phyloP scores from a whole-genome alignment of 2,113 vertebrate genomes.

The Antechinus stuartii region DNA sequence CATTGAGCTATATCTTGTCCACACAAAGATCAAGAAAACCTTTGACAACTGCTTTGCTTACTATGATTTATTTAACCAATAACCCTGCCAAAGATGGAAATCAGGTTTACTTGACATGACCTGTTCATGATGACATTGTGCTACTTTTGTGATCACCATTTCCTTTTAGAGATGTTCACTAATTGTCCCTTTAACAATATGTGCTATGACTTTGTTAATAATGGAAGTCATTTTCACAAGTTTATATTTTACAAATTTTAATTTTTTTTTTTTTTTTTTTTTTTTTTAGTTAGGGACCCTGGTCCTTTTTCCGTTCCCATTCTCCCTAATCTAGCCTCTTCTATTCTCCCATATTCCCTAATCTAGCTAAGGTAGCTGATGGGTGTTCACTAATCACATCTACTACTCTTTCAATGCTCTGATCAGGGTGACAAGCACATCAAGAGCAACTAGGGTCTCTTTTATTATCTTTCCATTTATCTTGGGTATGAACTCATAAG shows the following conservation, averaged over 20 bases:
- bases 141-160: background rate
- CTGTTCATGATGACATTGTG: background rate
- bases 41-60: background rate
- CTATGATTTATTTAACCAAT: background rate
- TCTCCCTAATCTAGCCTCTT: background rate
- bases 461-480: background rate
- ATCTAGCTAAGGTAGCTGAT: background rate
- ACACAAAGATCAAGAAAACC: background rate
- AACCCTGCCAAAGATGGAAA: background rate
- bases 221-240: background rate
- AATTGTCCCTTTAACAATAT: background rate
- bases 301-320: background rate
- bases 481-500: background rate
- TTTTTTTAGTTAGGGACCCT: background rate
- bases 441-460: background rate
- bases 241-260: background rate
- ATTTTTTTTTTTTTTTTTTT: background rate
- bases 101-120: background rate
- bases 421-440: background rate
- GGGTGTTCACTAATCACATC: background rate
- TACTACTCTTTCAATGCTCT: background rate
- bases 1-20: background rate
- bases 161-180: background rate
- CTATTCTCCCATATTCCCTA: background rate
- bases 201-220: background rate